A percentile compares a stretch with the other conserved stretches of the same genome.
Evolutionary conservation across 2,888 invertebrate species (phyloP).

Genomic region (Orthonevra nobilis): DNA sequence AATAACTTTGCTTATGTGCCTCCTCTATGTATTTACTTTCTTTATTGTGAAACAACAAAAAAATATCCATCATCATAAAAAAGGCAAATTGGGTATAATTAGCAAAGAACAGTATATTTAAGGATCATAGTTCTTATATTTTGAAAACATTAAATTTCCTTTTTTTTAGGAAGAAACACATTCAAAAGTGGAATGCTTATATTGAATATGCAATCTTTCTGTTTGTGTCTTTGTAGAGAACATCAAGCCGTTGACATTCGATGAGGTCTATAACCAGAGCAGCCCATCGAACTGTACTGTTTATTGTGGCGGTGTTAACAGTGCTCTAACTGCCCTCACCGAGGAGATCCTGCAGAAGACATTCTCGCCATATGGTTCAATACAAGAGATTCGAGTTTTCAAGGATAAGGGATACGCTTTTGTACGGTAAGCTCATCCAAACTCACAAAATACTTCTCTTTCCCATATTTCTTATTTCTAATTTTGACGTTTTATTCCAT

Average conservation of each 20-base stretch:
- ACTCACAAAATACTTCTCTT: constrained; percentile 11
- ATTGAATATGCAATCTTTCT: constrained; percentile 95
- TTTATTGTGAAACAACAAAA: constrained; percentile 17
- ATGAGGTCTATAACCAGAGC: constrained; percentile 99
- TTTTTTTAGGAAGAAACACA: not conserved
- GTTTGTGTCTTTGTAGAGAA: constrained; percentile 84
- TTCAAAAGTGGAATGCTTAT: constrained; percentile 76
- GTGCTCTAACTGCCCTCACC: constrained; percentile 89
- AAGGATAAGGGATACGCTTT: constrained; percentile 99
- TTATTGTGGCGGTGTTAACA: constrained; percentile 93
- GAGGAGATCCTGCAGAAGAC: constrained; percentile 99
- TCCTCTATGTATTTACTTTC: not conserved
- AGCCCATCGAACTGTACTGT: constrained; percentile 99
- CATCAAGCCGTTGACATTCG: constrained; percentile 95
- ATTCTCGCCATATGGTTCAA: constrained; percentile 96
- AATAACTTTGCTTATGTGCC: constrained; percentile 10
- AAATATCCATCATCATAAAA: constrained; percentile 4
- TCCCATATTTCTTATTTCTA: constrained; percentile 18
- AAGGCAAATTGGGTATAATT: not conserved
- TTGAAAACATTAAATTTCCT: not conserved
- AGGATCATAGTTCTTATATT: constrained; percentile 14
- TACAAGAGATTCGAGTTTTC: constrained; percentile 98
- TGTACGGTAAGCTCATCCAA: constrained; percentile 88
- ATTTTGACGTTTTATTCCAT: constrained; percentile 64
- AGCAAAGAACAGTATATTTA: constrained; percentile 29